phyloP scores from a whole-genome alignment of 2,888 invertebrate genomes.

The Euclidia mi region DNA sequence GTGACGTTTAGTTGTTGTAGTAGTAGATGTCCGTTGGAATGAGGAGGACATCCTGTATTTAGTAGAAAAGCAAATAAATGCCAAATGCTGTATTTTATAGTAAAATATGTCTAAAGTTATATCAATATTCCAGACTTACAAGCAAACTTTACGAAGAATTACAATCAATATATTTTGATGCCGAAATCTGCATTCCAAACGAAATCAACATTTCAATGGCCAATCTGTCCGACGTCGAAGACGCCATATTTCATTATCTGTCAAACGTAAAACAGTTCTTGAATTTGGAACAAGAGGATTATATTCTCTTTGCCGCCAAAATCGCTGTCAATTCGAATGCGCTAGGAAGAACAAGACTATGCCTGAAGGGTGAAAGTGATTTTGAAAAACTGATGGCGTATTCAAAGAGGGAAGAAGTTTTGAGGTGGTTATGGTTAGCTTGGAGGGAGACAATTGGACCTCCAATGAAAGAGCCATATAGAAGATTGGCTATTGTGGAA shows the following conservation, averaged over 20 bases:
- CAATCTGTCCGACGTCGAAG: slow-evolving; percentile 66
- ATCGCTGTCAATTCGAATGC: slow-evolving; percentile 36
- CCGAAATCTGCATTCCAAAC: slow-evolving; percentile 87
- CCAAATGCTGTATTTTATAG: too few species aligned
- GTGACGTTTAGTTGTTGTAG: too few species aligned
- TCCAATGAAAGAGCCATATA: slow-evolving; percentile 88
- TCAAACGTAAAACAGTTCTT: slow-evolving; percentile 51
- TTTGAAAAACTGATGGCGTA: slow-evolving; percentile 90
- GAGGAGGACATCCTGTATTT: too few species aligned
- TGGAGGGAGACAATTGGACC: slow-evolving; percentile 92
- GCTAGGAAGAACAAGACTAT: slow-evolving; percentile 63
- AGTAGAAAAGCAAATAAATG: too few species aligned
- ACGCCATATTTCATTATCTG: slow-evolving; percentile 68
- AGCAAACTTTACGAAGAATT: slow-evolving; percentile 86
- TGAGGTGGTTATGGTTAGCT: slow-evolving; percentile 91
- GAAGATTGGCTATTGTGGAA: slow-evolving; percentile 87
- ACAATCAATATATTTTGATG: slow-evolving; percentile 90
- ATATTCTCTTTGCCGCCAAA: slow-evolving; percentile 51
- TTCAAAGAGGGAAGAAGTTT: slow-evolving; percentile 80
- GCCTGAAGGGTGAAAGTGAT: slow-evolving; percentile 91
- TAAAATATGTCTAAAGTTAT: too few species aligned
- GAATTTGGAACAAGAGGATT: slow-evolving; percentile 38
- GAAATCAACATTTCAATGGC: slow-evolving; percentile 41
- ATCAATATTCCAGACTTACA: slow-evolving; percentile 81
- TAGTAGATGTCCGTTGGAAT: too few species aligned